Base-by-base conservation (phyloP, 2,888 invertebrate species). In the Caenorhabditis uteleia region DNA sequence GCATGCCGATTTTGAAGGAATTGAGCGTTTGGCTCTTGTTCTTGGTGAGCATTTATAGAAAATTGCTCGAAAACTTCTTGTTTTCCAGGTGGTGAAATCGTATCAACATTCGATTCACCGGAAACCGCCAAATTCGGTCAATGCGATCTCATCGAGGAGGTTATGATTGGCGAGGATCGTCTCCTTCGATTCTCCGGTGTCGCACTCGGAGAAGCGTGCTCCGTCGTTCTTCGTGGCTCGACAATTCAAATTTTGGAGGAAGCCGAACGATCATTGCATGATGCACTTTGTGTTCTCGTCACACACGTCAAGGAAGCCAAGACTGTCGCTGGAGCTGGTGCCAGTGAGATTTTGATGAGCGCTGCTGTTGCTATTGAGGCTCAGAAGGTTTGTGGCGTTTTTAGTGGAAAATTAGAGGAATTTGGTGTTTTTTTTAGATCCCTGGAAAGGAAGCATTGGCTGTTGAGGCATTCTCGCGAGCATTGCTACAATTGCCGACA, bases 1-100 rank as follows among this genome's bases (percentile, higher is more conserved):
- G 84, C 98, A 99, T 84, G 98, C 98, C 3, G 98, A 99, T 85
- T 99, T 99, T 84, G 97, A 98, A 85, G 98, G 98, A 48, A 95
- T 99, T 80, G 97, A 99, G 85, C 88, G 97, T 65, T 87, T 99
- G 58, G 95, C 97, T 25, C 88, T 97, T 23, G 98, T 98, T 14
- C 93, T 95, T 67, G 97, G 94, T n/a, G n/a, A n/a, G n/a, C n/a
- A n/a, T n/a, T n/a, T n/a, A n/a, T n/a, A n/a, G n/a, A 85, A 62
- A 21, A 68, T 21, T 25, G 23, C 18, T 16, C 23, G 1, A 12
- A 1, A 85, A 86, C 87, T n/a, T n/a, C n/a, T n/a, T n/a, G n/a
- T n/a, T n/a, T n/a, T n/a, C n/a, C n/a, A n/a, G n/a, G n/a, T 51
- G 97, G 94, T 60, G 98, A 98, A 86, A 98, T 98, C 78, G 93